Conservation (phyloP, 2,888 invertebrate genomes). For the Cylindroiulus punctatus region DNA sequence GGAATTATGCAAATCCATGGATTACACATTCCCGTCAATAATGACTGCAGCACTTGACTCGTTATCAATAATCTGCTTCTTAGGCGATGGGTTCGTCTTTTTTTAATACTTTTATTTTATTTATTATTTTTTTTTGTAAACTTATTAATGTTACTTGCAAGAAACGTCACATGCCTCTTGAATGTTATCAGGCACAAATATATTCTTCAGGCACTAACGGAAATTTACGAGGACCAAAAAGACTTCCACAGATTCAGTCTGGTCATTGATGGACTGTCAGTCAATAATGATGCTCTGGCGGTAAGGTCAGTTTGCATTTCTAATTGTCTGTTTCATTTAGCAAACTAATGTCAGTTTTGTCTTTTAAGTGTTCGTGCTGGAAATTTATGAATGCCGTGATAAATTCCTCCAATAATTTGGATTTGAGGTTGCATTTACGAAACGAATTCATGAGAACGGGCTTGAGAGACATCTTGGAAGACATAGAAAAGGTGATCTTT, state of each 20-base stretch:
- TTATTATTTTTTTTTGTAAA: too few relatives aligned
- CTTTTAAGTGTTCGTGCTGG: conserved; percentile 79
- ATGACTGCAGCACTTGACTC: not conserved
- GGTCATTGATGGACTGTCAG: not conserved
- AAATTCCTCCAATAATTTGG: conserved; percentile 85
- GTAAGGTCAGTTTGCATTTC: not conserved
- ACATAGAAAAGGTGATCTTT: conserved; percentile 62
- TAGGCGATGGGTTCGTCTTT: conserved; percentile 26
- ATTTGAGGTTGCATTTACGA: conserved; percentile 90
- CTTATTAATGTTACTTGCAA: not conserved
- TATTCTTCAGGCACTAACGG: not conserved
- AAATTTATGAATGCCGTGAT: conserved; percentile 94
- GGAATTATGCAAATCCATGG: conserved; percentile 19
- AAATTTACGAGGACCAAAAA: not conserved
- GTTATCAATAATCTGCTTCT: not conserved
- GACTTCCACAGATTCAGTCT: not conserved
- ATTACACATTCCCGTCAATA: conserved; percentile 32
- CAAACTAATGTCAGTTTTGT: not conserved
- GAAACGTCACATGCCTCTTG: not conserved
- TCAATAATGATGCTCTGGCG: conserved; percentile 12
- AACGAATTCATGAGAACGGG: conserved; percentile 97
- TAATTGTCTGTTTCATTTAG: too few relatives aligned
- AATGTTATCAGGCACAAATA: conserved; percentile 38
- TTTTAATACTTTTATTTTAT: not conserved
- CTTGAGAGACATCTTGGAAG: conserved; percentile 80